Base-by-base conservation (phyloP, 2,888 invertebrate species). In the Stenichneumon culpator region DNA sequence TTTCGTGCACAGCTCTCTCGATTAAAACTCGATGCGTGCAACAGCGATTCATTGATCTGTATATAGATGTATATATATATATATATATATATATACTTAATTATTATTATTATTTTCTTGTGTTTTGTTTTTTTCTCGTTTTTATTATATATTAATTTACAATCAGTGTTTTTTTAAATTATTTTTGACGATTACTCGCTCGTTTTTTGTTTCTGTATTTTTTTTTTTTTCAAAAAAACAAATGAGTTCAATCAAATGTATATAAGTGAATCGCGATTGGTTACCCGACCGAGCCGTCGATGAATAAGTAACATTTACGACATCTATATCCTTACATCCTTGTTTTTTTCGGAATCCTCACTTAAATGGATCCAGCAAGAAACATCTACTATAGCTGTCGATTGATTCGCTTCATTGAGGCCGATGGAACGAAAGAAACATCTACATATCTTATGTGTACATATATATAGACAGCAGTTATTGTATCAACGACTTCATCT, bases 401-500 rank as follows among this genome's bases (percentile, higher is more conserved):
- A 90, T 90, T 92, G 89, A 89, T 91, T 91, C 78, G 68, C 84
- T 82, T 85, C 70, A 82, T 88, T 92, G 93, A 93, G 93, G 93
- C 93, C 93, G 93, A 93, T 93, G 91, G 91, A 93, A 92, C 89
- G 91, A 93, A 91, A 93, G 90, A 93, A 93, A 93, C 92, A 88
- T 86, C 82, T 88, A 89, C 86, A 87, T 89, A 89, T 86, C 86
- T 86, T 86, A 87, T 88, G 91, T 92, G 90, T 89, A 89, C 87
- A 89, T 91, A 89, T 90, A 92, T 92, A 93, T 92, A 93, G 93
- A 93, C 93, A 93, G 93, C 92, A 92, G 92, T 92, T 91, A 93
- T 92, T 93, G 93, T 93, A 93, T 93, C 91, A 93, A 93, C 93
- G 93, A 93, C 92, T 93, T 93, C 93, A 92, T 94, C 93, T 94